Percentiles rank a stretch among this genome's conserved stretches.
Conservation (phyloP, 1,140 invertebrate species). For the Acromyrmex echinatior region DNA sequence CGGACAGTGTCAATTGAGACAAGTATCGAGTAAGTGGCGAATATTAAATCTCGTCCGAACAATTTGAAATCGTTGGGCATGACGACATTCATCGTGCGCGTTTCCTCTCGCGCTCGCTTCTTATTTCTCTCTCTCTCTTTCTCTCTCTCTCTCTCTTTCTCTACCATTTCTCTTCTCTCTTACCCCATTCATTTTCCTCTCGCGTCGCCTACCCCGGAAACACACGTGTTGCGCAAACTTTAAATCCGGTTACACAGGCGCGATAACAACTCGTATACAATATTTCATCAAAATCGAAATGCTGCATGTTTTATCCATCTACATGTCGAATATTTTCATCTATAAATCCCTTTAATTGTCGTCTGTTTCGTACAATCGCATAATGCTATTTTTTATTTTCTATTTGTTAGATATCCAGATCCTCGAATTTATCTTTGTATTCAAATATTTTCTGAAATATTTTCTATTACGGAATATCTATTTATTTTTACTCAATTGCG, state of each 20-base stretch:
- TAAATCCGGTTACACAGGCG: constrained; percentile 56
- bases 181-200: constrained; percentile 61
- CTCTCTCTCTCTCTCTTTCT: constrained; percentile 7
- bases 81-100: constrained; percentile 24
- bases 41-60: constrained; percentile 49
- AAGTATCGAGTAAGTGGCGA: constrained; percentile 53
- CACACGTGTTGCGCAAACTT: constrained; percentile 66
- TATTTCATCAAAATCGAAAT: constrained; percentile 67
- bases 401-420: not conserved
- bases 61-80: constrained; percentile 54
- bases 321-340: not conserved
- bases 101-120: not conserved
- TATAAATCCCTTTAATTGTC: not conserved
- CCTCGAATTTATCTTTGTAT: not conserved
- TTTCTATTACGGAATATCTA: not conserved
- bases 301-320: constrained; percentile 67
- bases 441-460: not conserved
- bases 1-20: constrained; percentile 51
- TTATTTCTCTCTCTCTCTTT: constrained; percentile 12
- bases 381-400: not conserved
- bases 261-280: constrained; percentile 52
- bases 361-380: not conserved
- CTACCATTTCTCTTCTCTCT: constrained; percentile 22
- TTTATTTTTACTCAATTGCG: constrained; percentile 33
- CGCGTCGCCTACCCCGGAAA: constrained; percentile 67